Base-by-base conservation (phyloP, 2,888 invertebrate genomes). In the Epirrhoe tristata region DNA sequence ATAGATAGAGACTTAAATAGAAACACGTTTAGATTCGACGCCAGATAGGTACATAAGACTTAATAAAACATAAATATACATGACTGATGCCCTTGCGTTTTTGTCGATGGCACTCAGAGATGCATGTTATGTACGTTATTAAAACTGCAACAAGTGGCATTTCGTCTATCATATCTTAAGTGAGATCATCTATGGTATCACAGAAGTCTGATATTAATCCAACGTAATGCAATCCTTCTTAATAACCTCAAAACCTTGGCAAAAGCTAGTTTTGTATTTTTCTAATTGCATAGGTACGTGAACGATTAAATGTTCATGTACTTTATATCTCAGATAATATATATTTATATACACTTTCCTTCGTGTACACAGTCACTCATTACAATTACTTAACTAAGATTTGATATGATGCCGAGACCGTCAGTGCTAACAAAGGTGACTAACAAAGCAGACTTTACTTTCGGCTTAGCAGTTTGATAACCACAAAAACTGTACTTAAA, bases 361-460 rank as follows among this genome's bases (percentile, higher is more conserved):
- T 14, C 16, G 16, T 48, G 16, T 48, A 48, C 14, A 48, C 48
- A 48, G 48, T 48, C 48, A 16, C 48, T 14, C 4, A 46, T 12
- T 7, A 16, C 48, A 48, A 48, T 48, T 39, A 39, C 36, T 39
- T 46, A 14, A 46, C 46, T n/a, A 46, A 14, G 46, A 46, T 46
- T 46, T 46, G n/a, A 46, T 46, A 10, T 14, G 39, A 52, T 52
- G 24, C 24, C 31, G 31, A 48, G 24, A 34, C 17, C 10, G 10
- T 55, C 31, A 17, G n/a, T 34, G 39, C n/a, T 57, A 52, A 55
- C 53, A 51, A 14, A 59, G 53, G 55, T 64, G 53, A 58, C 58
- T 58, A 59, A 60, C 50, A 60, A 60, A 63, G 12, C 53, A 67
- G 63, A 63, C 67, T 67, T 63, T 68, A 58, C 64, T 51, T 51